Evolutionary conservation across 2,797 vertebrate species (phyloP).

Genomic region (Aythya fuligula): DNA sequence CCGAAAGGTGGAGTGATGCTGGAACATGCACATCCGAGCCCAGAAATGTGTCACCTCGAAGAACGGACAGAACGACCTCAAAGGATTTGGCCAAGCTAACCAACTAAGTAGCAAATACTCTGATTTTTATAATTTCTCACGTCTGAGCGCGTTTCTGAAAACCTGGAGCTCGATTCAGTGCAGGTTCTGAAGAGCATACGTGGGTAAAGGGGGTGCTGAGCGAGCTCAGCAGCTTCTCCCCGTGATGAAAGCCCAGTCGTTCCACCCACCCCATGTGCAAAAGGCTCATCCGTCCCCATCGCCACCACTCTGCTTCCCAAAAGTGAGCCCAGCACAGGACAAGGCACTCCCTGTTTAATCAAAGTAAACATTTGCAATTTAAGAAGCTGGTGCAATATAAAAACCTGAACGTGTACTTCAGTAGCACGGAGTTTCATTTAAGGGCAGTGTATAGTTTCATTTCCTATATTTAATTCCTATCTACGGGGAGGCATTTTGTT

Average conservation of each 20-base stretch:
- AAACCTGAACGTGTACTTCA: background rate
- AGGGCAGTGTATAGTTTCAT: background rate
- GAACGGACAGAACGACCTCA: background rate
- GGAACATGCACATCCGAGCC: accelerated
- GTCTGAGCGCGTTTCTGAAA: accelerated
- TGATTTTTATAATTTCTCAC: accelerated
- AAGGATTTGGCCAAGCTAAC: accelerated
- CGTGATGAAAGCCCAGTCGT: background rate
- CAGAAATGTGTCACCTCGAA: accelerated
- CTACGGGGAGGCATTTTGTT: background rate
- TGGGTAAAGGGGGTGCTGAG: accelerated
- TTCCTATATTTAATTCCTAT: background rate
- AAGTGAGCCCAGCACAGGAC: background rate
- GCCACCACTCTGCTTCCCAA: background rate
- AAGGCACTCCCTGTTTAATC: conserved; percentile 66
- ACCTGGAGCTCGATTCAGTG: accelerated
- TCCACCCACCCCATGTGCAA: accelerated
- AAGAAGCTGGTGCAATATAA: conserved; percentile 22
- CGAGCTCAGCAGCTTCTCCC: background rate
- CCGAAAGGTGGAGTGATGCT: background rate
- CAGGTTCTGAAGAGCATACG: background rate
- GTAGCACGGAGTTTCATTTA: background rate
- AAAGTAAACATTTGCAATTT: background rate
- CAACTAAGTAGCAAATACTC: accelerated
- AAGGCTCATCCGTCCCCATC: background rate